A percentile compares a stretch with the other conserved stretches of the same genome.
Evolutionary conservation across 2,888 invertebrate species (phyloP).

Genomic region (Drosophila falleni): DNA sequence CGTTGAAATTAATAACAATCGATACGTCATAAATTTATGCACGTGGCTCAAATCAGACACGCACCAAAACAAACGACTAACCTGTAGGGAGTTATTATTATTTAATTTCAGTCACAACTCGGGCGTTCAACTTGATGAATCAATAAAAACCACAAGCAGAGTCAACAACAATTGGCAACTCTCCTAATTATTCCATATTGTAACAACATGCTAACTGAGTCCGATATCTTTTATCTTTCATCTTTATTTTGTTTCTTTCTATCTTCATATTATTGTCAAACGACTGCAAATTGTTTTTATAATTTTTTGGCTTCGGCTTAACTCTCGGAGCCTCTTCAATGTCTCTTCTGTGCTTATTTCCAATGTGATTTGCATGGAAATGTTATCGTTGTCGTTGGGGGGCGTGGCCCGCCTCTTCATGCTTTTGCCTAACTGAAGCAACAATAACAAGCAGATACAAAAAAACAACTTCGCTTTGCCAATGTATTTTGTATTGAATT

Average conservation of each 20-base stretch:
- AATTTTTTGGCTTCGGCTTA: slow-evolving; percentile 63
- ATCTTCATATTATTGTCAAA: slow-evolving; percentile 24
- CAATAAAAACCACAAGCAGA: slow-evolving; percentile 29
- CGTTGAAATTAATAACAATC: slow-evolving; percentile 74
- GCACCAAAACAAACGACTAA: slow-evolving; percentile 54
- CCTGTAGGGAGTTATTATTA: slow-evolving; percentile 44
- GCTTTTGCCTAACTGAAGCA: slow-evolving; percentile 18
- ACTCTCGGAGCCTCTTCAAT: slow-evolving; percentile 37
- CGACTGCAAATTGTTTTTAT: slow-evolving; percentile 75
- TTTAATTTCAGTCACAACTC: slow-evolving; percentile 68
- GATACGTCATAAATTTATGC: slow-evolving; percentile 77
- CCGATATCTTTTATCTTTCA: slow-evolving; percentile 29
- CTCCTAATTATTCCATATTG: slow-evolving; percentile 60
- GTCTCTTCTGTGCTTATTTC: slow-evolving; percentile 51
- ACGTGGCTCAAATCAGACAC: slow-evolving; percentile 65
- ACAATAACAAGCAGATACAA: slow-evolving; percentile 19
- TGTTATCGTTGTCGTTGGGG: slow-evolving; percentile 64
- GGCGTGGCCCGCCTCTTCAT: slow-evolving; percentile 11
- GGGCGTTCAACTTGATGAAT: slow-evolving; percentile 59
- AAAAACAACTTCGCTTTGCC: slow-evolving; percentile 37
- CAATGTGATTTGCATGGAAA: slow-evolving; percentile 81
- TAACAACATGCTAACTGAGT: slow-evolving; percentile 28
- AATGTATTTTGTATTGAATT: slow-evolving; percentile 79
- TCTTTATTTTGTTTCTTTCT: background rate
- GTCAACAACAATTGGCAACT: slow-evolving; percentile 33